A percentile compares a stretch with the other conserved stretches of the same genome.
Conservation (phyloP, 2,113 vertebrate species). For the Abramis brama region DNA sequence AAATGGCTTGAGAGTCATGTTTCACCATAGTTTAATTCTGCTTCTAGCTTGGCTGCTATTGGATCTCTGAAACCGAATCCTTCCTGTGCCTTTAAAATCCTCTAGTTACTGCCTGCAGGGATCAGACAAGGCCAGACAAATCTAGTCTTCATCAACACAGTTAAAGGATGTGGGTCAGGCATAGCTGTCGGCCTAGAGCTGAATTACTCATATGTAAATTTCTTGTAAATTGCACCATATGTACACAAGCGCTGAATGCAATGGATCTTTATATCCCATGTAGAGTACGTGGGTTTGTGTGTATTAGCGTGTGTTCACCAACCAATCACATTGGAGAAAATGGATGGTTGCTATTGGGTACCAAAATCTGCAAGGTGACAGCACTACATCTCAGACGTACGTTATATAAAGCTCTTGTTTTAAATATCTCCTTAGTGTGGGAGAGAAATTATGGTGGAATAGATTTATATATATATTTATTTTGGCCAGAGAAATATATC, state of each 20-base stretch:
- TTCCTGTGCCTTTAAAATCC: slow-evolving; percentile 34
- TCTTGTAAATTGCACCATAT: slow-evolving; percentile 27
- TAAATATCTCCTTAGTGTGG: background rate
- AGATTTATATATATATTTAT: background rate
- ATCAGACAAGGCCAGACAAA: slow-evolving; percentile 44
- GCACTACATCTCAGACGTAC: background rate
- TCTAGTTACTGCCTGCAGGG: slow-evolving; percentile 32
- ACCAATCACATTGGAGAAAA: background rate
- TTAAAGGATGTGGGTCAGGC: slow-evolving; percentile 53
- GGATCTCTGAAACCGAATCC: slow-evolving; percentile 31
- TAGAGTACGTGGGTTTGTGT: background rate
- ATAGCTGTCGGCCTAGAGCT: slow-evolving; percentile 40
- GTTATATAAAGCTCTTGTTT: background rate
- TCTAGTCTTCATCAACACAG: slow-evolving; percentile 39
- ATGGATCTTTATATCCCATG: background rate
- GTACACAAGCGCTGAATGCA: background rate
- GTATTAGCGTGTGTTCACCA: background rate
- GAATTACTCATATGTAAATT: slow-evolving; percentile 18
- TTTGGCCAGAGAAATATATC: background rate
- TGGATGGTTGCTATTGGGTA: slow-evolving; percentile 40
- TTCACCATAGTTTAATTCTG: slow-evolving; percentile 13
- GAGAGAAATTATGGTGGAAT: background rate
- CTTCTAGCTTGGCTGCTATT: background rate
- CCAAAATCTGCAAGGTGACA: slow-evolving; percentile 25
- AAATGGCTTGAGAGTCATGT: slow-evolving; percentile 11